These are phyloP conservation scores for Thereva nobilitata DNA, from an alignment of 2,888 invertebrate species.

Conservation along the genomic window DNA sequence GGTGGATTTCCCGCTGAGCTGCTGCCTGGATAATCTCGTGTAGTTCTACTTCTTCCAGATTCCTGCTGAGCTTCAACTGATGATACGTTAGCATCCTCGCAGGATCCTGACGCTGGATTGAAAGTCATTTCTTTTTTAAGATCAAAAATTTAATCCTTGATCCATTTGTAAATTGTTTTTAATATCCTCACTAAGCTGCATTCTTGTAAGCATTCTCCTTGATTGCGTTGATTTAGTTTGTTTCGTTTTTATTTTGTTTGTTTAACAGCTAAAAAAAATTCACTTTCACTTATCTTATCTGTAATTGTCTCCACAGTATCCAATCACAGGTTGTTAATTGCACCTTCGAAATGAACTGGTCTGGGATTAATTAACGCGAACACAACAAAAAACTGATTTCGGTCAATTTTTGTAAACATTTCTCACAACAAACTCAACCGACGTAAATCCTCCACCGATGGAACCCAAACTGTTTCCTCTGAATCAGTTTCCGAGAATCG, in stretches of 20 bases:
- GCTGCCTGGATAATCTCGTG: neutral
- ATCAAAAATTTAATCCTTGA: too few species aligned
- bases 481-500: conserved; percentile 38
- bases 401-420: neutral
- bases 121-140: conserved; percentile 15
- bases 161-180: too few species aligned
- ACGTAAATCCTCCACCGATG: conserved; percentile 37
- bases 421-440: conserved; percentile 10
- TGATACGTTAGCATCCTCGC: conserved; percentile 5
- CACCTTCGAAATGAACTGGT: neutral
- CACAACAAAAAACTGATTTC: neutral
- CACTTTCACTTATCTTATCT: too few species aligned
- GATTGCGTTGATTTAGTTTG: too few species aligned
- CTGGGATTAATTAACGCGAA: too few species aligned
- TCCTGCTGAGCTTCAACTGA: conserved; percentile 3
- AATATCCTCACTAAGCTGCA: too few species aligned
- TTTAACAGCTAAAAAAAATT: too few species aligned
- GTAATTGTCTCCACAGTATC: neutral
- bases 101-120: conserved; percentile 16
- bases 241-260: too few species aligned
- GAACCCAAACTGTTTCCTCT: conserved; percentile 37
- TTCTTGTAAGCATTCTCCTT: too few species aligned
- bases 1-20: conserved; percentile 11
- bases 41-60: neutral
- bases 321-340: conserved; percentile 9